A percentile compares a stretch with the other conserved stretches of the same genome.
These are phyloP conservation scores for Phenganax stokvisi DNA, from an alignment of 92 coral and sea anemone species.

Conservation along the genomic window DNA sequence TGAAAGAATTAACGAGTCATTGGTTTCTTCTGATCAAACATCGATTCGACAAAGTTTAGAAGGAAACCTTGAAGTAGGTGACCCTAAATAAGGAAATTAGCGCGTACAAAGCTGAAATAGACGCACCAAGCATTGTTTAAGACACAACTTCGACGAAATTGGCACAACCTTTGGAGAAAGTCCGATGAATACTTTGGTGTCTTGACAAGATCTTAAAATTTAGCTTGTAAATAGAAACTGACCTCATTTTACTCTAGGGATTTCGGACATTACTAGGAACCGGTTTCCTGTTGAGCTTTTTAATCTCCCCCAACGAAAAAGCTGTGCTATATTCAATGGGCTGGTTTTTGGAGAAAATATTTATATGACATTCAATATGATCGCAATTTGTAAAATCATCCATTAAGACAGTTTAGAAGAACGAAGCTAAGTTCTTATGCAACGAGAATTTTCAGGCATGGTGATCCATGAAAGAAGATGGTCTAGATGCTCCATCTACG, in stretches of 20 bases:
- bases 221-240: not conserved
- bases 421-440: not conserved
- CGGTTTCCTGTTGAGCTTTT: not conserved
- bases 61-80: too few relatives aligned
- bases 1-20: too few relatives aligned
- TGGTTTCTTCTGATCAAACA: too few relatives aligned
- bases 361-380: not conserved
- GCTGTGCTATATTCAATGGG: constrained; percentile 11
- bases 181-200: not conserved
- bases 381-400: not conserved
- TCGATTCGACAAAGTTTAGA: too few relatives aligned
- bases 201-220: not conserved
- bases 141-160: not conserved
- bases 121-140: not conserved
- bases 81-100: too few relatives aligned
- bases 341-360: not conserved
- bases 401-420: not conserved
- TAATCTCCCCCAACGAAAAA: not conserved
- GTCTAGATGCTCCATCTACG: not conserved
- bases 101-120: not conserved
- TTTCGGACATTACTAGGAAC: not conserved
- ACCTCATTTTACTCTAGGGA: not conserved
- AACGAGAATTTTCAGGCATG: not conserved
- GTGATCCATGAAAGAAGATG: not conserved
- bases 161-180: not conserved